Base-by-base conservation (phyloP, 2,797 vertebrate genomes). In the Sebastes variabilis region DNA sequence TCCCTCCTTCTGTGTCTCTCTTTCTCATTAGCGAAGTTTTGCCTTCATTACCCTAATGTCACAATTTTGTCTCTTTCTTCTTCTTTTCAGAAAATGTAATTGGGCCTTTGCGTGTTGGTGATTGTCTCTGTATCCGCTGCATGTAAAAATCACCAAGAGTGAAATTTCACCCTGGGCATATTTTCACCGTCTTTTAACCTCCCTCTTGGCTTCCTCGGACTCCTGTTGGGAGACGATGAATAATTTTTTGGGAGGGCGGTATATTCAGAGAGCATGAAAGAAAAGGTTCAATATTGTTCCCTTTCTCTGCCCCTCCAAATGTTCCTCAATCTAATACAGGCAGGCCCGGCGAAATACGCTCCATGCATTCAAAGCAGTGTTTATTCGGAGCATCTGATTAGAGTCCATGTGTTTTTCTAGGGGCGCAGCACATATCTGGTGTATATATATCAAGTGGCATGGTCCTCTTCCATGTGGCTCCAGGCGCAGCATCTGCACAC, bases 11-110 rank as follows among this genome's bases (percentile, higher is more conserved):
- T 76, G 34, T 61, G 72, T 87, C 74, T 81, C 83, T 81, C 78
- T 80, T 90, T 93, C 88, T 94, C 91, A 93, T 94, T 92, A 93
- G 89, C 59, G 12, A 86, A 89, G 79, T 94, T 91, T 90, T 91
- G 75, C 83, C 89, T 86, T 93, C 92, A 93, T 94, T 94, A 93
- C 86, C 87, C 91, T 92, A 92, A 93, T 91, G 92, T 91, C 91
- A 87, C 86, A 83, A 88, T 90, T 91, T 88, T 89, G 87, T 90
- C 72, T 90, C 67, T 81, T 89, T 83, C 74, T 86, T 87, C 82
- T 82, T 75, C 75, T 67, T 87, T 87, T 89, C 77, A 77, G 75
- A 88, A 88, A 90, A 79, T 89, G 81, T 93, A 92, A 94, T 92
- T 92, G 89, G 85, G 87, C 81, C 80, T 89, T 93, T 91, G 85